Conservation (phyloP, 2,113 vertebrate genomes). For the Cichladusa arquata region DNA sequence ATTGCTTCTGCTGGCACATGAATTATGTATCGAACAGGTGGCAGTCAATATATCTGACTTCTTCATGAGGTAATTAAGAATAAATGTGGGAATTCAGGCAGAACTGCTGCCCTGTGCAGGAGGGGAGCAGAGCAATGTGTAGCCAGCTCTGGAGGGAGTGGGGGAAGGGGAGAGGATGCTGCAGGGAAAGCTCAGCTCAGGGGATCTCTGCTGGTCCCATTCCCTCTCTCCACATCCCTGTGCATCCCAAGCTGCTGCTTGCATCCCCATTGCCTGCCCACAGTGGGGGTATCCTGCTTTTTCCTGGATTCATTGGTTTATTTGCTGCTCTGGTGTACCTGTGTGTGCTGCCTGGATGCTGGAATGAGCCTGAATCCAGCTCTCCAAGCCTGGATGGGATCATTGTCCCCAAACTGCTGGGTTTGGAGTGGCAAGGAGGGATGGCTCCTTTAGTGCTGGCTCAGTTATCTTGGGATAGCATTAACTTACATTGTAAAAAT, state of each 20-base stretch:
- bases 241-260: neutral
- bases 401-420: neutral
- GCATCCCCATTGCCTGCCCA: neutral
- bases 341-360: neutral
- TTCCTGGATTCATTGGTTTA: neutral
- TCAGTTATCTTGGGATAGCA: neutral
- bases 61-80: conserved; percentile 27
- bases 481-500: neutral
- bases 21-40: conserved; percentile 9
- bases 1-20: conserved; percentile 19
- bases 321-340: neutral
- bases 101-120: neutral
- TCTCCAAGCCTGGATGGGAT: fast-evolving
- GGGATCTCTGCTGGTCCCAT: fast-evolving
- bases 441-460: neutral
- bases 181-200: neutral
- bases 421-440: neutral
- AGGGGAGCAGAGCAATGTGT: fast-evolving
- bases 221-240: neutral
- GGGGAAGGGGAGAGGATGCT: neutral
- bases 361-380: neutral
- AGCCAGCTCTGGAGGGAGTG: neutral
- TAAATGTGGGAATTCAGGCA: conserved; percentile 47
- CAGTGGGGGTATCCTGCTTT: neutral
- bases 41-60: conserved; percentile 35